Evolutionary conservation across 2,888 invertebrate genomes (phyloP).

Genomic region (Sarcophaga caerulescens): DNA sequence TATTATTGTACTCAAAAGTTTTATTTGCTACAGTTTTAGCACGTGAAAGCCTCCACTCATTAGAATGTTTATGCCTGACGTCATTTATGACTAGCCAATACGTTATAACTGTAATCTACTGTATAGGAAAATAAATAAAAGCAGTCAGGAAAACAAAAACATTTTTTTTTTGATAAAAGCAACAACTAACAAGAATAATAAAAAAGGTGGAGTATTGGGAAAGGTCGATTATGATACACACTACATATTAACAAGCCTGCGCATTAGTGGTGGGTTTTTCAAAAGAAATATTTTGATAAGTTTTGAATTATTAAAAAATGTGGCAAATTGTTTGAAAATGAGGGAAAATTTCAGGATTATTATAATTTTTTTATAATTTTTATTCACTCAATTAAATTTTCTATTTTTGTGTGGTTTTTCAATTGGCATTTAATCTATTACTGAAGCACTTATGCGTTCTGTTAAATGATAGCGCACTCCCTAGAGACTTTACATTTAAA

Average conservation of each 20-base stretch:
- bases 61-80: too few species aligned
- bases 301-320: neutral
- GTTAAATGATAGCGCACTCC: slow-evolving; percentile 8
- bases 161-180: neutral
- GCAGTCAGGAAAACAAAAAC: neutral
- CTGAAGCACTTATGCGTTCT: neutral
- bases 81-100: too few species aligned
- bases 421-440: too few species aligned
- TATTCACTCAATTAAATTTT: too few species aligned
- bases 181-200: slow-evolving; percentile 6
- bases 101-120: neutral
- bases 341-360: too few species aligned
- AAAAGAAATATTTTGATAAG: neutral
- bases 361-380: too few species aligned
- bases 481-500: slow-evolving; percentile 5
- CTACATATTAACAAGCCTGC: slow-evolving; percentile 29
- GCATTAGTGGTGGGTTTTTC: neutral
- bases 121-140: neutral
- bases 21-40: too few species aligned
- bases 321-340: too few species aligned
- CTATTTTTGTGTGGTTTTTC: too few species aligned
- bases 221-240: neutral
- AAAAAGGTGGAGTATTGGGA: neutral
- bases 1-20: too few species aligned
- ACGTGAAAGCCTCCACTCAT: too few species aligned